phyloP scores from a whole-genome alignment of 2,797 vertebrate genomes.

The Diplodus puntazzo region DNA sequence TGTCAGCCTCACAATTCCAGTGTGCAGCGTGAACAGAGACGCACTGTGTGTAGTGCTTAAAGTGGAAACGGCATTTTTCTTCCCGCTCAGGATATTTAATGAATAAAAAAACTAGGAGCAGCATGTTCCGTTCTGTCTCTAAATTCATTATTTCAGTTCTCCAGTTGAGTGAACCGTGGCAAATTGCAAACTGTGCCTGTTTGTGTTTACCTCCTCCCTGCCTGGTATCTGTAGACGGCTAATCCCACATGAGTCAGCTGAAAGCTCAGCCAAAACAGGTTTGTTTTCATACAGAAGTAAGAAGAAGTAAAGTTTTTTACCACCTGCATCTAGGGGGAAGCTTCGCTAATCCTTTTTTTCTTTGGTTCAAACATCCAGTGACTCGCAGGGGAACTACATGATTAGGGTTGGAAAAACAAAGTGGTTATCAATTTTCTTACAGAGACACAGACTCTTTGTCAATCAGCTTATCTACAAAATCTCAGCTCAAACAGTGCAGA shows the following conservation, averaged over 20 bases:
- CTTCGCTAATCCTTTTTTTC: conserved; percentile 7
- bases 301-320: conserved; percentile 15
- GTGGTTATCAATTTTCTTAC: conserved; percentile 33
- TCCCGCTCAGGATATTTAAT: conserved; percentile 42
- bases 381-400: conserved; percentile 22
- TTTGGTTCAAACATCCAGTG: conserved; percentile 12
- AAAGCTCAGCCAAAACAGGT: conserved; percentile 40
- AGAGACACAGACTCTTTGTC: conserved; percentile 38
- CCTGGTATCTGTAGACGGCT: conserved; percentile 19
- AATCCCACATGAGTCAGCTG: conserved; percentile 57
- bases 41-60: conserved; percentile 14
- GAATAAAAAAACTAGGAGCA: conserved; percentile 2
- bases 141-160: conserved; percentile 58
- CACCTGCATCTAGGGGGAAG: conserved; percentile 6
- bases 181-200: conserved; percentile 58
- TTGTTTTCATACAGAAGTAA: conserved; percentile 41
- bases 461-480: conserved; percentile 56
- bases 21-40: conserved; percentile 27
- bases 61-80: conserved; percentile 22
- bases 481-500: conserved; percentile 30
- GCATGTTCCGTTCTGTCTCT: conserved; percentile 27
- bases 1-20: conserved; percentile 17
- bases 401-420: conserved; percentile 29
- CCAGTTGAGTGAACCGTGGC: conserved; percentile 59
- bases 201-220: conserved; percentile 55